Percentiles rank a stretch among this genome's conserved stretches.
phyloP scores from a whole-genome alignment of 2,797 vertebrate species.

The Myripristis murdjan region DNA sequence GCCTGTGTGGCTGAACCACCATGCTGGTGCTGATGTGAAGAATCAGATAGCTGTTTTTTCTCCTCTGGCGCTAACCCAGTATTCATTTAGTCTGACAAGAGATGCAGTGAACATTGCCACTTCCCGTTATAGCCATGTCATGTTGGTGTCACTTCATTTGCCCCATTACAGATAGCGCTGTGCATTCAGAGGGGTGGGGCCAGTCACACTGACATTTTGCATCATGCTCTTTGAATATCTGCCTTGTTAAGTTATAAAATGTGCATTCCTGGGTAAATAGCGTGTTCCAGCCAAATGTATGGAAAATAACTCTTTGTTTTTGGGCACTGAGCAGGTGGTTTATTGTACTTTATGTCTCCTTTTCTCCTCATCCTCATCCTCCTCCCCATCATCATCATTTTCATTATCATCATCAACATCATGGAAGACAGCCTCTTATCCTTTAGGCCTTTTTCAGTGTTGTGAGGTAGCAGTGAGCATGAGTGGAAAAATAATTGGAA shows the following conservation, averaged over 20 bases:
- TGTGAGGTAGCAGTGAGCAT: neutral
- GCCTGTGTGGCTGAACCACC: conserved; percentile 33
- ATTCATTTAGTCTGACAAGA: conserved; percentile 15
- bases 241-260: conserved; percentile 26
- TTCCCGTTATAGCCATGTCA: conserved; percentile 57
- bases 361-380: too few species aligned
- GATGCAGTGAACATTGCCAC: conserved; percentile 42
- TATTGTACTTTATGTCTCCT: neutral
- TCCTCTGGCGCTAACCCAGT: conserved; percentile 20
- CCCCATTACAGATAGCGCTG: conserved; percentile 59
- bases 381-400: too few species aligned
- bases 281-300: too few species aligned
- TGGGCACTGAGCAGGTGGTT: conserved; percentile 12
- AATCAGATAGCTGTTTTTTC: conserved; percentile 9
- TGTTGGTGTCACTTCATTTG: conserved; percentile 42
- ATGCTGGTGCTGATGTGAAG: conserved; percentile 13
- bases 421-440: neutral
- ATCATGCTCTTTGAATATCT: conserved; percentile 45
- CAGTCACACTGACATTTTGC: conserved; percentile 49
- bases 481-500: neutral
- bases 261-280: conserved; percentile 2
- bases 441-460: neutral
- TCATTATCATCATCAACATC: neutral
- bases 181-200: conserved; percentile 76
- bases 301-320: neutral